These are phyloP conservation scores for Lottia gigantea DNA, from an alignment of 2,888 invertebrate species.

Conservation along the genomic window DNA sequence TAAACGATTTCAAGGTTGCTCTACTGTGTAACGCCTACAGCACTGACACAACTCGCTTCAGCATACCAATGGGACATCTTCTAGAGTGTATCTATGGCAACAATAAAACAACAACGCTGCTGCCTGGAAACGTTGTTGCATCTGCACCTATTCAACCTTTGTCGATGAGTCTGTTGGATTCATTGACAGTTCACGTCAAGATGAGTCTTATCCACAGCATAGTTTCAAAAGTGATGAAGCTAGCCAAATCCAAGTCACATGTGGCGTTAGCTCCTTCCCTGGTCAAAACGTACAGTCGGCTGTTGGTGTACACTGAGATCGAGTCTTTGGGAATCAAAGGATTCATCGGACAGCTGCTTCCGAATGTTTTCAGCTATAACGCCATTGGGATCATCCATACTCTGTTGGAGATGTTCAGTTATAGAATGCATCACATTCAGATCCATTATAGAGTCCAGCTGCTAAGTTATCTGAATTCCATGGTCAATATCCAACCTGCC, in stretches of 20 bases:
- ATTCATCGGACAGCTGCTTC: constrained; percentile 89
- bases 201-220: constrained; percentile 84
- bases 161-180: constrained; percentile 92
- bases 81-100: constrained; percentile 82
- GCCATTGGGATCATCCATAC: constrained; percentile 97
- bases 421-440: constrained; percentile 94
- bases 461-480: constrained; percentile 88
- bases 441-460: constrained; percentile 94
- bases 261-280: constrained; percentile 89
- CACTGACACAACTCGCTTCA: constrained; percentile 90
- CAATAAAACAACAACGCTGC: constrained; percentile 58
- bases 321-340: constrained; percentile 97
- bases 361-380: constrained; percentile 90
- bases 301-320: constrained; percentile 95
- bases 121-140: constrained; percentile 68
- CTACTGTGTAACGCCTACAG: constrained; percentile 89
- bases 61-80: constrained; percentile 90
- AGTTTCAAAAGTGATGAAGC: constrained; percentile 86
- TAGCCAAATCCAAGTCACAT: constrained; percentile 85
- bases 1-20: constrained; percentile 85
- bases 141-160: constrained; percentile 85
- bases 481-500: constrained; percentile 91
- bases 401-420: constrained; percentile 94
- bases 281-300: constrained; percentile 92
- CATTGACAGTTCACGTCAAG: constrained; percentile 93